Percentiles rank a stretch among this genome's conserved stretches.
Evolutionary conservation across 2,113 vertebrate genomes (phyloP).

Genomic region (Notothenia coriiceps): DNA sequence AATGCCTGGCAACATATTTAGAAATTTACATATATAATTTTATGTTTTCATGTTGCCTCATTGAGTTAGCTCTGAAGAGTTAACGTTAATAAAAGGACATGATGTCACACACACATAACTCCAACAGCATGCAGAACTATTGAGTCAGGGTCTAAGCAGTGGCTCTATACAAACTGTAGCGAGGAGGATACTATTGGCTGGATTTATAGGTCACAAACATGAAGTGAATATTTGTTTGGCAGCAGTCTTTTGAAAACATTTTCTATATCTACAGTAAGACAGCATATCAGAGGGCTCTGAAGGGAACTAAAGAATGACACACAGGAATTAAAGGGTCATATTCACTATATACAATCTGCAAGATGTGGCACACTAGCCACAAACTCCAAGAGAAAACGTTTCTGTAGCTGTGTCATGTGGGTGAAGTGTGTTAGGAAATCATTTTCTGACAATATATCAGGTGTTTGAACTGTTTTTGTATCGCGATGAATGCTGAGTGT

Average conservation of each 20-base stretch:
- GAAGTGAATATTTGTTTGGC: slow-evolving; percentile 26
- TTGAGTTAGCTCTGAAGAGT: too few species aligned
- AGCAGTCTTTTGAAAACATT: slow-evolving; percentile 5
- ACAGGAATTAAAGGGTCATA: slow-evolving; percentile 1
- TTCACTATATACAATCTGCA: slow-evolving; percentile 26
- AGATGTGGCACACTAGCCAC: slow-evolving; percentile 12
- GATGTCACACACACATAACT: too few species aligned
- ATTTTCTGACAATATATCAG: slow-evolving; percentile 18
- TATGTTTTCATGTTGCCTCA: too few species aligned
- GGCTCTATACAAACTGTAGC: slow-evolving; percentile 6
- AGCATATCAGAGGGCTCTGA: background rate
- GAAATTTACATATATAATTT: too few species aligned
- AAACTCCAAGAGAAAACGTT: slow-evolving; percentile 1
- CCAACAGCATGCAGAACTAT: too few species aligned
- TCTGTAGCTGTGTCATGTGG: background rate
- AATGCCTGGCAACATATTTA: background rate
- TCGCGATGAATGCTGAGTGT: background rate
- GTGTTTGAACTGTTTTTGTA: slow-evolving; percentile 29
- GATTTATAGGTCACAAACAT: slow-evolving; percentile 49
- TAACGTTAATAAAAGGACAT: background rate
- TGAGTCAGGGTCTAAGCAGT: slow-evolving; percentile 2
- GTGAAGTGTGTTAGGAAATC: background rate
- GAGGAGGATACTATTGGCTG: slow-evolving; percentile 6
- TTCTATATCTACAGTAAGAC: slow-evolving; percentile 2
- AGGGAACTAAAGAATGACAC: slow-evolving; percentile 3